Base-by-base conservation (phyloP, 2,113 vertebrate genomes). In the Perca flavescens region DNA sequence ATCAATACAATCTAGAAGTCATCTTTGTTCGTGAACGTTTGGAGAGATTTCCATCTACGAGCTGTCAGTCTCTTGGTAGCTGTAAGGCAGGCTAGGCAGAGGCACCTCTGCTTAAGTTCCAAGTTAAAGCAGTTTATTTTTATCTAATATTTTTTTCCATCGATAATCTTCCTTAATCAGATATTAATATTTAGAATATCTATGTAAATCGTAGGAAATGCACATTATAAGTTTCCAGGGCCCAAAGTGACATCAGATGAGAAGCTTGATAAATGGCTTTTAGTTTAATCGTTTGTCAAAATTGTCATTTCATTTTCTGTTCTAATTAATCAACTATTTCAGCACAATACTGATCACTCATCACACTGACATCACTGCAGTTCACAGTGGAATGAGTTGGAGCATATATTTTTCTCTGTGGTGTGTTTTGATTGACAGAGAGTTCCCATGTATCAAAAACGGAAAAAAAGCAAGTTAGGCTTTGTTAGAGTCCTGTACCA, bases 361-460 rank as follows among this genome's bases (percentile, higher is more conserved):
- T 82, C 40, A 9, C 21, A 0, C 8, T 53, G 63, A 15, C 60
- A 78, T 5, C 17, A 10, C 11, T 15, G 62, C 6, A 14, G 31
- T 71, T 77, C 6, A 11, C 25, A 15, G 36, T 61, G 68, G 50
- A 13, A 64, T 47, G 61, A 74, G 12, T 70, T 40, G 50, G 50
- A 80, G 61, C 54, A 17, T 5, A 17, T 5, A 7, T 87, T 80
- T 17, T 49, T 86, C 53, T 83, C 17, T 49, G 14, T 6, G 31
- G 0, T 16, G 43, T 25, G 50, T 31, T 83, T 64, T 89, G 89
- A 91, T 77, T 91, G 86, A 93, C 71, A 63, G 43, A 12, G 12
- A 76, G 70, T 92, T 92, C 90, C 89, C 91, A 91, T 78, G 87
- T 60, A 82, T 76, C 28, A 10, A 49, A 40, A 61, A 43, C 9